phyloP scores from a whole-genome alignment of 2,113 vertebrate species.

The Lepus americanus region DNA sequence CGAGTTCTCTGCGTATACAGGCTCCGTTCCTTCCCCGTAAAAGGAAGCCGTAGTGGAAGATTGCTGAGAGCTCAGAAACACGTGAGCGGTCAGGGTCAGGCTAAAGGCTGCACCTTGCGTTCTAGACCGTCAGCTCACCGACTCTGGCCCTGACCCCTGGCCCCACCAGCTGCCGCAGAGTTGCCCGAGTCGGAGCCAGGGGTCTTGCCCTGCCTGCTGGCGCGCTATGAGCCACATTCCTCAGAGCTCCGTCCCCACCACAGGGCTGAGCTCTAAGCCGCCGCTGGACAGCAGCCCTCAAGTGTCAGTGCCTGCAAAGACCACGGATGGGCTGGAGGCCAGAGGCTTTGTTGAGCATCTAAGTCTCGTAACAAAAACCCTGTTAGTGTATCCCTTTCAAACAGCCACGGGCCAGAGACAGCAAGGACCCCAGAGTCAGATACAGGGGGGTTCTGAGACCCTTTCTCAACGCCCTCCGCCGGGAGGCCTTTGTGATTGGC shows the following conservation, averaged over 20 bases:
- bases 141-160: background rate
- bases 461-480: background rate
- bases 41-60: background rate
- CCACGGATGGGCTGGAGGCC: background rate
- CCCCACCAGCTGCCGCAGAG: background rate
- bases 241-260: background rate
- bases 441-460: background rate
- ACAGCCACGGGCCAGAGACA: background rate
- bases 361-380: background rate
- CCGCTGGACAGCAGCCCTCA: background rate
- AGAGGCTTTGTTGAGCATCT: background rate
- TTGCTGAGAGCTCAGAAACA: accelerated
- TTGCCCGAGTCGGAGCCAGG: background rate
- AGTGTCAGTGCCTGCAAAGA: background rate
- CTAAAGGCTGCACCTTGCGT: background rate
- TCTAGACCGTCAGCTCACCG: background rate
- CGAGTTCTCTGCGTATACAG: too few species aligned
- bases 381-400: background rate
- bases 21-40: background rate
- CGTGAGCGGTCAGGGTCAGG: background rate
- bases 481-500: background rate
- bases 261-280: background rate
- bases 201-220: accelerated
- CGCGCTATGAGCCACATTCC: background rate
- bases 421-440: background rate